Percentiles rank a stretch among this genome's conserved stretches.
These are phyloP conservation scores for Noctua janthe DNA, from an alignment of 2,888 invertebrate genomes.

Conservation along the genomic window DNA sequence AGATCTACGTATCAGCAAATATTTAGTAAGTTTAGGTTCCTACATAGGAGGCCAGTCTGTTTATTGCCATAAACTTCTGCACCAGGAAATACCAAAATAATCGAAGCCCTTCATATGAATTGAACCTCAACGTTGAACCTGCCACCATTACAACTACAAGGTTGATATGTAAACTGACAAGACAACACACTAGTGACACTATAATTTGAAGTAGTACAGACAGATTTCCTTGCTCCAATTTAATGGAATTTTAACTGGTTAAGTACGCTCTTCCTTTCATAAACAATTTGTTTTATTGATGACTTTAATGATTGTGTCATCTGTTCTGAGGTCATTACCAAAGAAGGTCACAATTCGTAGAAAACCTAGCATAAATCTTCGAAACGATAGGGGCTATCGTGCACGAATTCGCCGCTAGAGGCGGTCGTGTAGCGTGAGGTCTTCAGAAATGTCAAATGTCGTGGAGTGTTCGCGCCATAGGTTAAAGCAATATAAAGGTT, in stretches of 20 bases:
- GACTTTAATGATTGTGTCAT: conserved; percentile 6
- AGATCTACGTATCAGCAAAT: background rate
- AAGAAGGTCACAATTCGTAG: background rate
- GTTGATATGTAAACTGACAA: background rate
- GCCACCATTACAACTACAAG: background rate
- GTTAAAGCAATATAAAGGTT: no score
- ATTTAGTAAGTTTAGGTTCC: background rate
- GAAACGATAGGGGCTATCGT: no score
- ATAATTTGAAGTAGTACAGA: background rate
- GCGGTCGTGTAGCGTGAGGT: no score
- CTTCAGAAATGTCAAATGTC: no score
- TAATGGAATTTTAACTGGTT: conserved; percentile 34
- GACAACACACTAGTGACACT: conserved; percentile 3
- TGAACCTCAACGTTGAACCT: background rate
- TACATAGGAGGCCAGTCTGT: background rate
- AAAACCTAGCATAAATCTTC: no score
- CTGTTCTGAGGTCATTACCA: background rate
- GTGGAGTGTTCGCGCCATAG: no score
- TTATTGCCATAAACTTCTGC: background rate
- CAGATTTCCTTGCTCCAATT: conserved; percentile 23
- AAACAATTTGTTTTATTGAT: conserved; percentile 39
- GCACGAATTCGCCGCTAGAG: no score
- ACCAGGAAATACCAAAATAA: no score
- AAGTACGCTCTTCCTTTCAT: conserved; percentile 36
- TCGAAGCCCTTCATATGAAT: background rate